Base-by-base conservation (phyloP, 1,140 invertebrate species). In the Ceratitis capitata region DNA sequence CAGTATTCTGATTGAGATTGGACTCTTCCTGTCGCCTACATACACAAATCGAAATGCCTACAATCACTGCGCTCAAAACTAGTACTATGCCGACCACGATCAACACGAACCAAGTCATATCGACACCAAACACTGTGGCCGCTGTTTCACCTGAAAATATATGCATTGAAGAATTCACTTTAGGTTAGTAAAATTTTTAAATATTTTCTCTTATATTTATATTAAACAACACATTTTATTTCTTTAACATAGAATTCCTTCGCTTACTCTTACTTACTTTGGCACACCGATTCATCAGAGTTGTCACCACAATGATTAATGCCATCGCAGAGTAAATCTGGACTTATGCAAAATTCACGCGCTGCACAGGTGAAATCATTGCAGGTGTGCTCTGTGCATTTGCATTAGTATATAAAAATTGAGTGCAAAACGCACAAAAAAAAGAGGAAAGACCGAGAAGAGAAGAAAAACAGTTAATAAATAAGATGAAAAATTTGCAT, bases 301-400 rank as follows among this genome's bases (percentile, higher is more conserved):
- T 96, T 96, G 92, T 98, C 97, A n/a, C 95, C 96, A 92, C 97
- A 98, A 91, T 98, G 97, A 92, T 97, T 97, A 86, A 98, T 95
- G 45, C 95, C 95, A 92, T 98, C 97, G 92, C 97, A 98, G 82
- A 96, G 94, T 49, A 98, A 94, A 92, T 97, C 96, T 26, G 94
- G 95, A 88, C 96, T 95, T 88, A 98, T 98, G 93, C 97, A 98
- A 93, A 97, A 97, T 92, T 97, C 95, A 84, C 95, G 94, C 88
- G 96, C 94, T 86, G 94, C 95, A 92, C 97, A 98, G 53, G 95
- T 94, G 92, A 98, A 98, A 89, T 98, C 96, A 89, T 96, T 96
- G 92, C 97, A 98, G 14, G 95, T 94, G 89, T 97, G 96, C 89
- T 97, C 97, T 97, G 94, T 64, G 94, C 94, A 84, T 47, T 32